Evolutionary conservation across 2,113 vertebrate species (phyloP), one percentile per base, ranked within the genome.

Genomic region (Muntiacus muntjak): DNA sequence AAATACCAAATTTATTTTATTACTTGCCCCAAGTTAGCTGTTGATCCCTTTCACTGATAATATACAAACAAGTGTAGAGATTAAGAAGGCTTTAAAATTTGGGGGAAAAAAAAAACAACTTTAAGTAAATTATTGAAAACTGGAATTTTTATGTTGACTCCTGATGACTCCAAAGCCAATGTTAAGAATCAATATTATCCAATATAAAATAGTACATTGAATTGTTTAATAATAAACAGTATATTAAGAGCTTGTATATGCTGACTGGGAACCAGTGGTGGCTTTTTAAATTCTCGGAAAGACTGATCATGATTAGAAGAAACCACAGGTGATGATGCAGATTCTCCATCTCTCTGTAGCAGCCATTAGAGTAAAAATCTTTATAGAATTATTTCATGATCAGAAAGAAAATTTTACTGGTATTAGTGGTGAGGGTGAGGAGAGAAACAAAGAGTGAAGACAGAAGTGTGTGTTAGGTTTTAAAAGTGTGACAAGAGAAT

Each of bases 161-260:
- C 87, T 52, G 5, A 1, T 5, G 67, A 87, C 45, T 71, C 76
- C 79, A 17, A 74, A 96, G 64, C 74, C 89, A 86, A 83, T 86
- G 28, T 94, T 82, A 50, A 92, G 87, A 98, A 93, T 93, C 85
- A 78, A 3, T 93, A 92, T 28, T 7, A 30, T 43, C 76, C 89
- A 87, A 81, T 57, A 91, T 89, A 96, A 96, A 98, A 89, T 52
- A 95, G 89, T 89, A 93, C 78, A 74, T 7, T 97, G 43, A 97
- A 28, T 52, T 89, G 33, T 58, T 97, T 91, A 97, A 97, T 92
- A 92, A 95, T 86, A 97, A 98, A 97, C 94, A 95, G 71, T 94
- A 93, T 93, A 94, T 82, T 92, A 97, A 96, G 94, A 96, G 55
- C 30, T 86, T 97, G 78, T 74, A 88, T 97, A 91, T 87, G 91